A percentile compares a stretch with the other conserved stretches of the same genome.
Evolutionary conservation across 2,888 invertebrate genomes (phyloP).

Genomic region (Resseliella maxima): DNA sequence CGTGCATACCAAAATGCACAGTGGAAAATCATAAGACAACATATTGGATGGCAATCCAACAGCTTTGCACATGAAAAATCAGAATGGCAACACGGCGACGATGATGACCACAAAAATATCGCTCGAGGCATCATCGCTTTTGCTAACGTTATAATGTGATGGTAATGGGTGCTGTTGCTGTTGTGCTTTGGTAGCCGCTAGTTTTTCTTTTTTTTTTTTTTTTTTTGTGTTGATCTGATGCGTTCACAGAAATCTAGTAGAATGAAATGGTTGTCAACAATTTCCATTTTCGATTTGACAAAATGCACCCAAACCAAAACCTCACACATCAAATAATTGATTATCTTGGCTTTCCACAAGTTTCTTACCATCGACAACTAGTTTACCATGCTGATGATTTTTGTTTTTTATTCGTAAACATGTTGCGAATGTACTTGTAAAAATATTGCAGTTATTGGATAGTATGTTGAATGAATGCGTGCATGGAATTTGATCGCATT

Average conservation of each 20-base stretch:
- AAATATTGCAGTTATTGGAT: too few relatives aligned
- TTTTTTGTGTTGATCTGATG: neutral
- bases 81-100: neutral
- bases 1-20: neutral
- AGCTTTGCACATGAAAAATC: neutral
- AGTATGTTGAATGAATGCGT: too few relatives aligned
- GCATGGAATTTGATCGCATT: too few relatives aligned
- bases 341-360: neutral
- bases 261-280: neutral
- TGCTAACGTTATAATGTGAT: slow-evolving; percentile 4
- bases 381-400: neutral
- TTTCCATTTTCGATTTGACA: slow-evolving; percentile 29
- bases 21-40: neutral
- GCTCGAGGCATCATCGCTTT: neutral
- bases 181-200: too few relatives aligned
- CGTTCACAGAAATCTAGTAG: neutral
- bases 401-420: neutral
- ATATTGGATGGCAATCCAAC: neutral
- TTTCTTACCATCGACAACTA: neutral
- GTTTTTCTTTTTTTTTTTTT: too few relatives aligned
- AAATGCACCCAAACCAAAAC: slow-evolving; percentile 24
- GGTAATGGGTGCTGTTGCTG: neutral
- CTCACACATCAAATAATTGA: neutral
- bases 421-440: too few relatives aligned
- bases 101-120: slow-evolving; percentile 24